Base-by-base conservation (phyloP, 64 coral and sea anemone genomes). In the Stichodactyla helianthus region DNA sequence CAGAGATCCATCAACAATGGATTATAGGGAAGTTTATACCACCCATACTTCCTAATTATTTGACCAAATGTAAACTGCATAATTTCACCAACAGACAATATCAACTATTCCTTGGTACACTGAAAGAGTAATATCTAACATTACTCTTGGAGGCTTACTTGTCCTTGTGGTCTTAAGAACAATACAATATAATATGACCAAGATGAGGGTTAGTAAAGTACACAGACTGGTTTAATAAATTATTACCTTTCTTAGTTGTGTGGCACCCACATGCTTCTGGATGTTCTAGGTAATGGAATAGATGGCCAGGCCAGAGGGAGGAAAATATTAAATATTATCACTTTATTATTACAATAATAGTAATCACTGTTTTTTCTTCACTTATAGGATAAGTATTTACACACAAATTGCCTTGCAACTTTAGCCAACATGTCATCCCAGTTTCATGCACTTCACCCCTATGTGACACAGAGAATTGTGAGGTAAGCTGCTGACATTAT, bases 131-230 rank as follows among this genome's bases (percentile, higher is more conserved):
- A 92, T 99, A 55, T 95, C 87, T 59, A 95, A 99, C 82, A 99
- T 99, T 50, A 99, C 97, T 54, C 77, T 99, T 8, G 97, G 97
- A 13, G 97, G 97, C 59, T 77, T 99, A 13, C 82, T 99, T 22
- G 97, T 99, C 10, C 86, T 99, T 54, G 97, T 99, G 26, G 97
- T 99, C 3, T 90, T 99, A 0, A 88, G 97, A 82, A 99, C 97
- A 26, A 99, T 99, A 90, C 97, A 99, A 54, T 99, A 99, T 81
- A 99, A 99, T 28, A 99, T 99, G 97, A 99, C 97, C 54, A 99
- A 99, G 74, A 99, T 99, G 97, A 99, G 97, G 82, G 97, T 95
- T 7, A 94, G 97, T 88, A 22, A 0, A 11, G 9, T 58, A 58
- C 55, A 4, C 4, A 0, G 55, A 5, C 0, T 58, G 55, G 55